phyloP scores from a whole-genome alignment of 2,113 vertebrate species.

The Hippoglossus stenolepis region DNA sequence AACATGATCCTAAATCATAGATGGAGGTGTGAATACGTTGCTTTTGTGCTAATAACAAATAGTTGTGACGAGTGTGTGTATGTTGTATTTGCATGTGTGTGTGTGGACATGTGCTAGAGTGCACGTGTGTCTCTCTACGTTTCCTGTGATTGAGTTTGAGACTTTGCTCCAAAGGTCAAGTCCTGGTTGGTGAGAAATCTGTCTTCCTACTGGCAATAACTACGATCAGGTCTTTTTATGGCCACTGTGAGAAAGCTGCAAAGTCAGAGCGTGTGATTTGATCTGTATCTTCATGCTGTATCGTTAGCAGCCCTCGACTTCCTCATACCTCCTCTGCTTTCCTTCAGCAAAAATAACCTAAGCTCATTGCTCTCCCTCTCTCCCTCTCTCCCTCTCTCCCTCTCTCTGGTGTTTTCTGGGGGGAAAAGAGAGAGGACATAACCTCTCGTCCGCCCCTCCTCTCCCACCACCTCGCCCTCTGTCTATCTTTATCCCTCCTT shows the following conservation, averaged over 20 bases:
- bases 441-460: background rate
- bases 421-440: background rate
- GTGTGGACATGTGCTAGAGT: background rate
- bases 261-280: constrained; percentile 33
- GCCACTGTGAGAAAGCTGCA: constrained; percentile 4
- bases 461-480: constrained; percentile 20
- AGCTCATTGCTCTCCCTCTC: constrained; percentile 26
- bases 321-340: constrained; percentile 27
- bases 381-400: background rate
- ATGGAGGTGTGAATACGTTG: background rate
- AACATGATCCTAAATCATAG: background rate
- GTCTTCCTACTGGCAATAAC: background rate
- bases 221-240: background rate
- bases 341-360: constrained; percentile 42
- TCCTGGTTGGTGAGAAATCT: background rate
- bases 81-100: background rate
- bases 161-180: no score
- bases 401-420: background rate
- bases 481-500: constrained; percentile 71
- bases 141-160: no score
- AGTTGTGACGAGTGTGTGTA: background rate
- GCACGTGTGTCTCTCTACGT: no score
- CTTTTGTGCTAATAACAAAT: background rate
- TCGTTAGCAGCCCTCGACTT: background rate
- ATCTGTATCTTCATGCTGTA: no score